phyloP scores from a whole-genome alignment of 2,888 invertebrate species.

The Dichetophora obliterata region DNA sequence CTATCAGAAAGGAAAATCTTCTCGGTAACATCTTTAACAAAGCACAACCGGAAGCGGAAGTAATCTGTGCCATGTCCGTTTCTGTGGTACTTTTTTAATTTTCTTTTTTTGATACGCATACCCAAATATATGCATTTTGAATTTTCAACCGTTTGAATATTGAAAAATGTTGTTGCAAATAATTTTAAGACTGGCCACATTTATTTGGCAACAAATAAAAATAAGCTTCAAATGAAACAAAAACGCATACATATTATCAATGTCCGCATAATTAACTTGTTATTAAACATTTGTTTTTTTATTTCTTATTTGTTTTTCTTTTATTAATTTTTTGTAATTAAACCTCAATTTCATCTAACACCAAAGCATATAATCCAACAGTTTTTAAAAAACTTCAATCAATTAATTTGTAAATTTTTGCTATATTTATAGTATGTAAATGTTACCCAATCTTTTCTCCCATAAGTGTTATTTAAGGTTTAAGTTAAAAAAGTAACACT shows the following conservation, averaged over 20 bases:
- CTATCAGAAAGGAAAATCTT: no score
- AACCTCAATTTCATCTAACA: neutral
- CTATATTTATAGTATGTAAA: neutral
- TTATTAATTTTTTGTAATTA: no score
- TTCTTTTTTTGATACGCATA: neutral
- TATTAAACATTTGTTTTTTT: no score
- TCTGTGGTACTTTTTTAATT: neutral
- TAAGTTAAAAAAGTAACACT: no score
- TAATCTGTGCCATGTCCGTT: constrained; percentile 6
- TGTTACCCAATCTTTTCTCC: no score
- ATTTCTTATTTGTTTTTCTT: no score
- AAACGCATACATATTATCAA: no score
- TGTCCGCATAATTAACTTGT: no score
- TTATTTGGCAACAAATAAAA: no score
- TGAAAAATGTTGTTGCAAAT: constrained; percentile 21
- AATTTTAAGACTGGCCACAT: constrained; percentile 40
- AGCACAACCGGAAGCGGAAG: constrained; percentile 5
- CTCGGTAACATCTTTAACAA: neutral
- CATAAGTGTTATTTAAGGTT: no score
- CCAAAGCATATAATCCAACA: neutral
- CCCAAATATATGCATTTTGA: neutral
- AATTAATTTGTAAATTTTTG: neutral
- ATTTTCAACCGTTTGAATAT: no score
- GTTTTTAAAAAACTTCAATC: neutral
- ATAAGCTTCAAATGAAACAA: no score